Conservation (phyloP, 2,888 invertebrate species). For the Metacarcinus magister region DNA sequence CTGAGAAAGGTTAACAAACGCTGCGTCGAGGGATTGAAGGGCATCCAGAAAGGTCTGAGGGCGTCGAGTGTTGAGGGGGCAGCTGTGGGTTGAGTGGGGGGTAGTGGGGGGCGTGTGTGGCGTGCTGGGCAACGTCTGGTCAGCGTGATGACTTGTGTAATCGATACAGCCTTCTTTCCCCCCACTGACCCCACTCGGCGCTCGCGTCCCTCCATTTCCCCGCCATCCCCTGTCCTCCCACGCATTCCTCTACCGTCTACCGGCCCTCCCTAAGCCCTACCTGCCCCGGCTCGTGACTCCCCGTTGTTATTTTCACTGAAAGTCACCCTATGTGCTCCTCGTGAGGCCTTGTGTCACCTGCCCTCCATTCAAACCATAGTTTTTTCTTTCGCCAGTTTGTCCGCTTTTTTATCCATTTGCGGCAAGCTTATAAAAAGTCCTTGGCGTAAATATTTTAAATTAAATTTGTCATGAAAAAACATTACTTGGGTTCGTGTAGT, state of each 20-base stretch:
- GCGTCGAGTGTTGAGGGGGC: background rate
- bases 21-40: background rate
- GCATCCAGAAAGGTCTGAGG: background rate
- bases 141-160: slow-evolving; percentile 46
- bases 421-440: background rate
- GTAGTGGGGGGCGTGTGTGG: background rate
- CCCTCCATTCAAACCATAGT: background rate
- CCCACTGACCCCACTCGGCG: background rate
- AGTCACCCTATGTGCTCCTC: background rate
- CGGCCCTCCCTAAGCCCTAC: background rate
- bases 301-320: background rate
- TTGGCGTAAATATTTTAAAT: background rate
- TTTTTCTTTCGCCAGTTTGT: background rate
- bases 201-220: background rate
- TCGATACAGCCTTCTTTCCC: slow-evolving; percentile 22
- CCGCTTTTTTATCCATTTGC: background rate
- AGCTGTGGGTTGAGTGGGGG: background rate
- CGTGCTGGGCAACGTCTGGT: slow-evolving; percentile 9
- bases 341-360: background rate
- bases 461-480: background rate
- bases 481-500: background rate
- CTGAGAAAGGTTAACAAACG: slow-evolving; percentile 12
- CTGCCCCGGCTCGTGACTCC: background rate
- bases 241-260: slow-evolving; percentile 17
- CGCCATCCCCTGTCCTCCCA: background rate